Evolutionary conservation across 2,888 invertebrate genomes (phyloP), one percentile per base, ranked within the genome.

Genomic region (Pristionchus maxplancki): DNA sequence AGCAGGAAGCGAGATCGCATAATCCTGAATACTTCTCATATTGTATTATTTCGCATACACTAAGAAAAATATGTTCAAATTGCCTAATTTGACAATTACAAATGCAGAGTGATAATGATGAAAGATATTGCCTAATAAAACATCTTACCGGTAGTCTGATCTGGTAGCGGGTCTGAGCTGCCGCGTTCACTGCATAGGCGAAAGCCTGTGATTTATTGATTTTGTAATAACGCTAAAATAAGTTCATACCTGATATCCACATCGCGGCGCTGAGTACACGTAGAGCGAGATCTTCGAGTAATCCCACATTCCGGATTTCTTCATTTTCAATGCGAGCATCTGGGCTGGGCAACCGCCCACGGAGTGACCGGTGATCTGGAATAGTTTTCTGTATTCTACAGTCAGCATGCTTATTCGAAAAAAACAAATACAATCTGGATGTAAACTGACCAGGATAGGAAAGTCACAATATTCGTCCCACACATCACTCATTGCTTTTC

Each of bases 381-480:
- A 74, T 5, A 28, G 4, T 24, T 34, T 4, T 6, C 20, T 6
- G 6, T 6, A 37, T 40, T 11, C n/a, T 34, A 40, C 15, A 78
- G 40, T 78, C 28, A 34, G 3, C 28, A 34, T 67, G 20, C 67
- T 13, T 13, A 31, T 24, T 17, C 67, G 67, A 28, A 31, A 34
- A 24, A 67, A 3, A 28, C 11, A 67, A 31, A 11, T 28, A 2
- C 31, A 67, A 67, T 34, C 6, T 8, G n/a, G n/a, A 24, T 34
- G 24, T 6, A 28, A 31, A 64, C 13, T 28, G 0, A 86, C 85
- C 85, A 86, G 24, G 1, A 86, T 86, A 1, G 40, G 40, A 44
- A 86, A 86, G n/a, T 86, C 85, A 37, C 85, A 86, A 31, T 86
- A 86, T 20, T 86, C 85, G 17, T 67, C 85, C 85, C 85, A 86